Evolutionary conservation across 2,888 invertebrate genomes (phyloP).

Genomic region (Seira sanloemensis): DNA sequence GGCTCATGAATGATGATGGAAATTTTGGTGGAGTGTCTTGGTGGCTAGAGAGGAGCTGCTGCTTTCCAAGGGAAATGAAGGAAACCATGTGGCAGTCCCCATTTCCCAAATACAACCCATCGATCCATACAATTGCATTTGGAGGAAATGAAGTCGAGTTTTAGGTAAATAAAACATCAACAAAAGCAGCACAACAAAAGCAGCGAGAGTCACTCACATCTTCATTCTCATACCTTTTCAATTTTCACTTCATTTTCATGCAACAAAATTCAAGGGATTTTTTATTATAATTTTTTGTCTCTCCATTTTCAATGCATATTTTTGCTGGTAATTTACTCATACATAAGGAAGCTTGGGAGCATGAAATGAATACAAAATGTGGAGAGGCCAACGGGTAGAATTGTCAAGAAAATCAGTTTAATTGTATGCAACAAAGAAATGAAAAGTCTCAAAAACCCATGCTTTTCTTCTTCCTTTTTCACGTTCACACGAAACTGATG

Average conservation of each 20-base stretch:
- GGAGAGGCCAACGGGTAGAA: not conserved
- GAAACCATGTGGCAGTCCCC: not conserved
- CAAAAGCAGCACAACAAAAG: not conserved
- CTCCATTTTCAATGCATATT: no score
- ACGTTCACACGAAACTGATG: not conserved
- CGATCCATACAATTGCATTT: not conserved
- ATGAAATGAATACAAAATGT: no score
- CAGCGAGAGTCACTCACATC: no score
- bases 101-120: not conserved
- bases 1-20: constrained; percentile 13
- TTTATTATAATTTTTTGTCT: not conserved
- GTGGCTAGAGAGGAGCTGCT: no score
- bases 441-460: not conserved
- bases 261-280: not conserved
- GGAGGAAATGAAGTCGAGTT: constrained; percentile 8
- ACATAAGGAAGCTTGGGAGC: no score
- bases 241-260: not conserved
- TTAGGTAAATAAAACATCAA: not conserved
- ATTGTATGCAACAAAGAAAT: not conserved
- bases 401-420: not conserved
- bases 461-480: not conserved
- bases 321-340: no score
- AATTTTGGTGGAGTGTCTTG: not conserved
- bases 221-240: not conserved
- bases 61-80: no score